These are phyloP conservation scores for Genyomyrus donnyi DNA, from an alignment of 2,113 vertebrate species.

Conservation along the genomic window DNA sequence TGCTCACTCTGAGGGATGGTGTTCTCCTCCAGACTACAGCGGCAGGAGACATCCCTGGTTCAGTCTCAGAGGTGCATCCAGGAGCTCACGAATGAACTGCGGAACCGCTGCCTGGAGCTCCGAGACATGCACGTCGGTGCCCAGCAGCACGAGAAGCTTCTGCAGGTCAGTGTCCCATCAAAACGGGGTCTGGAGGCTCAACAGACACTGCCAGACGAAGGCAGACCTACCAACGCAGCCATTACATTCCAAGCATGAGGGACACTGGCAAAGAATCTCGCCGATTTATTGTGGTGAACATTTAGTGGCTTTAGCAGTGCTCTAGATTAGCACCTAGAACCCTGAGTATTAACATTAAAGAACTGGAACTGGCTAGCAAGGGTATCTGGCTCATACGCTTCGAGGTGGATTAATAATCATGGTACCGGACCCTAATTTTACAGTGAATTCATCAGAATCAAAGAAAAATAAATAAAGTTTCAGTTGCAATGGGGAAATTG, in stretches of 20 bases:
- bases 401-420: not conserved
- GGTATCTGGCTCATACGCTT: not conserved
- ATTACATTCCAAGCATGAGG: not conserved
- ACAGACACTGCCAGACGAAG: not conserved
- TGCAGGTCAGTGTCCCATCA: conserved; percentile 44
- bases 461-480: not conserved
- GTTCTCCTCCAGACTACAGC: conserved; percentile 42
- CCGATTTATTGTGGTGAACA: not conserved
- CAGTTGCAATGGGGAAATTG: not conserved
- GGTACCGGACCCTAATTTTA: not conserved
- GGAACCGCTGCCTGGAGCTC: conserved; percentile 59
- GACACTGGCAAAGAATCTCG: not conserved
- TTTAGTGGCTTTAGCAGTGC: not conserved
- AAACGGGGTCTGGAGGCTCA: not conserved
- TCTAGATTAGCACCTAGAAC: not conserved
- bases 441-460: not conserved
- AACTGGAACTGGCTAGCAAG: not conserved
- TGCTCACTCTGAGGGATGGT: not conserved
- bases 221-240: not conserved
- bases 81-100: conserved; percentile 61
- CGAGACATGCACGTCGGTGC: conserved; percentile 45
- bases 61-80: conserved; percentile 63
- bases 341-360: not conserved
- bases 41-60: conserved; percentile 46
- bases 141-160: conserved; percentile 50